Percentiles rank a stretch among this genome's conserved stretches.
phyloP scores from a whole-genome alignment of 1,140 invertebrate species.

The Pseudomyrmex dendroicus region DNA sequence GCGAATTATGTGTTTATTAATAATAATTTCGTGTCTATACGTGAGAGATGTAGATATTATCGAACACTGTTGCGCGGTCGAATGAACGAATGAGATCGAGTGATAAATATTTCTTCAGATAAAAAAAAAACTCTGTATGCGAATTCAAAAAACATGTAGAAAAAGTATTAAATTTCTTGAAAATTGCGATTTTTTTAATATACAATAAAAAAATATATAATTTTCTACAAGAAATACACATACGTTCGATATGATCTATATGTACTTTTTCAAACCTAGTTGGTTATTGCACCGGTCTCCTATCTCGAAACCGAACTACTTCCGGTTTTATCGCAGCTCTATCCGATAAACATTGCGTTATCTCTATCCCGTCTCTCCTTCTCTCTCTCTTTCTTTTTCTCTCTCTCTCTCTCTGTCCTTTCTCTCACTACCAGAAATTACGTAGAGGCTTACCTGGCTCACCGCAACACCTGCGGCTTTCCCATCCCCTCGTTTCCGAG shows the following conservation, averaged over 20 bases:
- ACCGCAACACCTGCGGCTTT: conserved; percentile 64
- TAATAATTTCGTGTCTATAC: conserved; percentile 35
- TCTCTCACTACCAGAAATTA: conserved; percentile 63
- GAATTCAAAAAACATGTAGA: neutral
- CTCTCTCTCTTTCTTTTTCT: neutral
- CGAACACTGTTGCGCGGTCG: neutral
- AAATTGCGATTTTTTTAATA: too few relatives aligned
- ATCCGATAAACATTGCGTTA: conserved; percentile 47
- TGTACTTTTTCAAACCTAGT: neutral
- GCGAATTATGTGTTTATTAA: conserved; percentile 55
- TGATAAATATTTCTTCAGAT: conserved; percentile 29
- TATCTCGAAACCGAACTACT: conserved; percentile 25
- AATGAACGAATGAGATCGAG: conserved; percentile 44
- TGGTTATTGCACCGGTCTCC: conserved; percentile 2
- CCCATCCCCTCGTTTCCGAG: conserved; percentile 40
- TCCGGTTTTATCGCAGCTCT: conserved; percentile 46
- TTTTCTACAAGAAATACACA: too few relatives aligned
- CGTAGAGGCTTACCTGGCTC: conserved; percentile 57
- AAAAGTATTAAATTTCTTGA: too few relatives aligned
- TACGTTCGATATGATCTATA: too few relatives aligned
- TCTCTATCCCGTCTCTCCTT: conserved; percentile 3
- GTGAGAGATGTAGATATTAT: neutral
- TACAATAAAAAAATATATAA: too few relatives aligned
- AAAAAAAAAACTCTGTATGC: neutral
- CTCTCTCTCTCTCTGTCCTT: conserved; percentile 24